Percentiles rank a stretch among this genome's conserved stretches.
phyloP scores from a whole-genome alignment of 2,113 vertebrate species.

The Argyrosomus japonicus region DNA sequence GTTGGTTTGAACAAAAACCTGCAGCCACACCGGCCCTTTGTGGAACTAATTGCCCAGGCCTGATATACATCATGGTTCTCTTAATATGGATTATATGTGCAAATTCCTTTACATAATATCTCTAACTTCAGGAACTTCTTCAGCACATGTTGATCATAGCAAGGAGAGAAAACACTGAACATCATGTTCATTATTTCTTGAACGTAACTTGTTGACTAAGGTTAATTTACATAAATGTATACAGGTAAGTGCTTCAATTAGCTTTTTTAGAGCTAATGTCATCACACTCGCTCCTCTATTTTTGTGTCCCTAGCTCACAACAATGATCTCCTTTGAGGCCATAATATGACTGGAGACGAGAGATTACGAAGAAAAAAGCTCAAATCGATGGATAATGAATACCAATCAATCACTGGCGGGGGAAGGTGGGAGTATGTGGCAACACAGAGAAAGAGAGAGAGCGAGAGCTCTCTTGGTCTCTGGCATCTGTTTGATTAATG shows the following conservation, averaged over 20 bases:
- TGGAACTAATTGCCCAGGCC: no score
- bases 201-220: not conserved
- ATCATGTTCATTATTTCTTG: not conserved
- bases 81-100: not conserved
- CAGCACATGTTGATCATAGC: not conserved
- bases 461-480: constrained; percentile 59
- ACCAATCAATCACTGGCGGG: constrained; percentile 71
- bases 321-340: constrained; percentile 68
- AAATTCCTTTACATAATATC: not conserved
- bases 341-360: constrained; percentile 62
- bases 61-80: no score
- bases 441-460: constrained; percentile 60
- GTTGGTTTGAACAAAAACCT: no score
- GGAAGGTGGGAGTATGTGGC: constrained; percentile 57
- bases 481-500: constrained; percentile 80
- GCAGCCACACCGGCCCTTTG: no score
- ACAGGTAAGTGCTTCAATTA: constrained; percentile 21
- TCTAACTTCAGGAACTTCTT: not conserved
- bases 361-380: constrained; percentile 68
- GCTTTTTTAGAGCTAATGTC: not conserved
- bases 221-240: not conserved
- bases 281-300: constrained; percentile 24
- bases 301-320: constrained; percentile 40
- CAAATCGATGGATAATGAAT: constrained; percentile 78
- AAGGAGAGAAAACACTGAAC: not conserved